Conservation (phyloP, 1,140 invertebrate species). For the Ips nitidus region DNA sequence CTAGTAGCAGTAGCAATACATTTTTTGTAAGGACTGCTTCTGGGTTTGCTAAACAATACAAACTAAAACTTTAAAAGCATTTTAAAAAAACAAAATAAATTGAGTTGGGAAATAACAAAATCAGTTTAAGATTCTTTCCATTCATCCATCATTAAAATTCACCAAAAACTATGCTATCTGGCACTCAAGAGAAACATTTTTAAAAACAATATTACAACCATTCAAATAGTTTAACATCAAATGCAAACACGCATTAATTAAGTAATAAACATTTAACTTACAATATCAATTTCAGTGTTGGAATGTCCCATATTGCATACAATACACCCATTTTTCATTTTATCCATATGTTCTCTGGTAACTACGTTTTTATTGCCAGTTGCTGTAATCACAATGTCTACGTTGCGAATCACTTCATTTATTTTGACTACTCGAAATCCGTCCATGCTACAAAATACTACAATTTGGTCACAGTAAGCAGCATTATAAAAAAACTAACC, state of each 20-base stretch:
- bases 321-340: slow-evolving; percentile 96
- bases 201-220: background rate
- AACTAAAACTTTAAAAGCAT: too few species aligned
- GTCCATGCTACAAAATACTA: slow-evolving; percentile 78
- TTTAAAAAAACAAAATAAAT: too few species aligned
- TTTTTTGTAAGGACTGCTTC: too few species aligned
- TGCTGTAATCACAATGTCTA: slow-evolving; percentile 94
- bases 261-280: slow-evolving; percentile 55
- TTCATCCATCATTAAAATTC: too few species aligned
- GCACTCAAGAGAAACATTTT: too few species aligned
- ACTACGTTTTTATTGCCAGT: slow-evolving; percentile 98
- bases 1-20: too few species aligned
- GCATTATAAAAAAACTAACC: slow-evolving; percentile 56
- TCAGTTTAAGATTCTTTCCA: too few species aligned
- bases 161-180: too few species aligned
- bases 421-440: slow-evolving; percentile 94
- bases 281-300: slow-evolving; percentile 97
- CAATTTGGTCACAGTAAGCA: slow-evolving; percentile 7
- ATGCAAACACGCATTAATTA: too few species aligned
- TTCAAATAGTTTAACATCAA: too few species aligned
- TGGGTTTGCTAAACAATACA: too few species aligned
- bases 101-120: background rate
- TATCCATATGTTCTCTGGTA: slow-evolving; percentile 92
- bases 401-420: slow-evolving; percentile 90
- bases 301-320: slow-evolving; percentile 98